These are phyloP conservation scores for Venustaconcha ellipsiformis DNA, from an alignment of 1,140 invertebrate genomes.

Conservation along the genomic window DNA sequence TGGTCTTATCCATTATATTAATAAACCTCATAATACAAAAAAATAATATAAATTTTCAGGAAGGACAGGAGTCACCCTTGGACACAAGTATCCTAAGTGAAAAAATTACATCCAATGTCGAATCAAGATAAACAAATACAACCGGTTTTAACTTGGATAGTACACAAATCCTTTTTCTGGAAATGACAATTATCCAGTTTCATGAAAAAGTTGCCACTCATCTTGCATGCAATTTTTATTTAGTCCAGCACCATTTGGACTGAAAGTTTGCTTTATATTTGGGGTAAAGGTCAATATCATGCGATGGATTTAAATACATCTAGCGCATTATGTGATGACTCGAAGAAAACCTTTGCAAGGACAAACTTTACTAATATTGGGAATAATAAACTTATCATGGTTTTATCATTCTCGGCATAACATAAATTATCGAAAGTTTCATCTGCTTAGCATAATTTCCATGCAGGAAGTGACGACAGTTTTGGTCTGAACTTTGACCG, in stretches of 20 bases:
- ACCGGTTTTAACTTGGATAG: constrained; percentile 60
- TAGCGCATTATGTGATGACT: neutral
- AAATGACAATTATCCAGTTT: constrained; percentile 61
- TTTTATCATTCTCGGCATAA: neutral
- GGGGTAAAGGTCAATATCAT: too few relatives aligned
- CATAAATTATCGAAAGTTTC: too few relatives aligned
- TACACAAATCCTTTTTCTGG: constrained; percentile 57
- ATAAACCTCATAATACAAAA: too few relatives aligned
- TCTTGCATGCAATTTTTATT: too few relatives aligned
- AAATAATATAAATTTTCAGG: neutral
- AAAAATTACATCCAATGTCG: neutral
- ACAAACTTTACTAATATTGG: neutral
- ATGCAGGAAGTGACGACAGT: neutral
- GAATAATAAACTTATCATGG: too few relatives aligned
- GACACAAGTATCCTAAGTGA: neutral
- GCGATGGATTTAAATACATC: too few relatives aligned
- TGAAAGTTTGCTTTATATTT: too few relatives aligned
- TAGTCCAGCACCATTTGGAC: too few relatives aligned
- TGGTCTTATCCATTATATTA: too few relatives aligned
- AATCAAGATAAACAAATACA: constrained; percentile 33
- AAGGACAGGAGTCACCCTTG: neutral
- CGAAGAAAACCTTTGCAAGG: neutral
- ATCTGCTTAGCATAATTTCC: neutral
- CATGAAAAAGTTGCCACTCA: too few relatives aligned
- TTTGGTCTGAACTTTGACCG: too few relatives aligned